Evolutionary conservation across 37 sponge, comb jelly and placozoan genomes (phyloP).

Genomic region (Ianthella basta): DNA sequence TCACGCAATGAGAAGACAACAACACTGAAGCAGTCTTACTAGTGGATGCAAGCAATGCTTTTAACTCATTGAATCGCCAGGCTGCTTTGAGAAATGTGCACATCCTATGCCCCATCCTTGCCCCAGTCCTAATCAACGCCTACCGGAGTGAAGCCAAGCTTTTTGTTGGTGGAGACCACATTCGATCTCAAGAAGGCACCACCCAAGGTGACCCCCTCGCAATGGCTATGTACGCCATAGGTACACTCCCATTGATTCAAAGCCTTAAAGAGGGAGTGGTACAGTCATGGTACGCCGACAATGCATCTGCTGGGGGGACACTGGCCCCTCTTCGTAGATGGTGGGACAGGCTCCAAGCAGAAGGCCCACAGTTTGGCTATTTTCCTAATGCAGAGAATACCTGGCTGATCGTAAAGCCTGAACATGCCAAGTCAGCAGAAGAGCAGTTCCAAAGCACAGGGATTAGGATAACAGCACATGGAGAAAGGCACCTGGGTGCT

Average conservation of each 20-base stretch:
- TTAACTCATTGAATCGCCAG: constrained; percentile 28
- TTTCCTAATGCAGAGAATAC: too few species aligned
- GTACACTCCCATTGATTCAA: constrained; percentile 17
- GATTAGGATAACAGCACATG: too few species aligned
- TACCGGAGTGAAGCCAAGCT: neutral
- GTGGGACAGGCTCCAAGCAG: too few species aligned
- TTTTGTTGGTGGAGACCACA: constrained; percentile 1
- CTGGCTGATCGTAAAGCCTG: too few species aligned
- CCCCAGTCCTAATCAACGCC: constrained; percentile 8
- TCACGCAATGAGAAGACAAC: too few species aligned
- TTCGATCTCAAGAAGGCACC: neutral
- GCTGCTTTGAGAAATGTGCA: neutral
- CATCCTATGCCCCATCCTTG: constrained; percentile 14
- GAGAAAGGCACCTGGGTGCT: too few species aligned
- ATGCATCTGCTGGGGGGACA: too few species aligned
- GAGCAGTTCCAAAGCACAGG: too few species aligned
- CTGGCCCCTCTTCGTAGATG: too few species aligned
- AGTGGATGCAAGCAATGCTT: constrained; percentile 25
- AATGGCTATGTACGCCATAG: constrained; percentile 25
- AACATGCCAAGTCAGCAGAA: too few species aligned
- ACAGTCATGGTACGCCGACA: too few species aligned
- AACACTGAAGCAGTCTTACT: constrained; percentile 6
- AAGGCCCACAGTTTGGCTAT: too few species aligned
- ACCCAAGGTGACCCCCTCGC: constrained; percentile 21
- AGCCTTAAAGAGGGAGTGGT: neutral